Conservation (phyloP, 2,888 invertebrate genomes). For the Gastracanthus pulcherrimus region DNA sequence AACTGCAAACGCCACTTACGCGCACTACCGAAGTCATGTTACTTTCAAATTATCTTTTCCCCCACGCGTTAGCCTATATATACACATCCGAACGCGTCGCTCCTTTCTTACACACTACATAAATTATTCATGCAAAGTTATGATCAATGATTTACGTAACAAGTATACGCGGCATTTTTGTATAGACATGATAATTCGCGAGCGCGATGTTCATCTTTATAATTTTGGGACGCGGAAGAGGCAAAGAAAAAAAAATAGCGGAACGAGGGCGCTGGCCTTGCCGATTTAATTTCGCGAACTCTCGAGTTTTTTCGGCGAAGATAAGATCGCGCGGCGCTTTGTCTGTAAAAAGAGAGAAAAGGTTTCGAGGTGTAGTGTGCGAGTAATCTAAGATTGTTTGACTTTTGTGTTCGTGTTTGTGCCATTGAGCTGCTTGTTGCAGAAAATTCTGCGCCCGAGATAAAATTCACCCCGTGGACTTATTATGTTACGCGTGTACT, state of each 20-base stretch:
- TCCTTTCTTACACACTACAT: neutral
- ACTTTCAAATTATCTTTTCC: too few relatives aligned
- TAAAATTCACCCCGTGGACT: slow-evolving; percentile 1
- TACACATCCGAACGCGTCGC: too few relatives aligned
- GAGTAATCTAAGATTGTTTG: slow-evolving; percentile 37
- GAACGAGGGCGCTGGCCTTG: neutral
- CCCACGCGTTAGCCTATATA: too few relatives aligned
- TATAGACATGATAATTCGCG: neutral
- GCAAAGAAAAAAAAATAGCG: too few relatives aligned
- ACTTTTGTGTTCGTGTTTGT: neutral
- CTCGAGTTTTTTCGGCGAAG: slow-evolving; percentile 1
- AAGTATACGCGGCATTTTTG: neutral
- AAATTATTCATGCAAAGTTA: neutral
- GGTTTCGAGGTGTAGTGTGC: neutral
- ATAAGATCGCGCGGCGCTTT: slow-evolving; percentile 8
- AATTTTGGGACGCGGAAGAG: too few relatives aligned
- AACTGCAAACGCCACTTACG: too few relatives aligned
- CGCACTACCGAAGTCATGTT: neutral
- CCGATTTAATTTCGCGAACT: slow-evolving; percentile 11
- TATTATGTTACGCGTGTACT: too few relatives aligned
- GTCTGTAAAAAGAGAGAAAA: neutral
- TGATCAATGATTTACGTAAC: neutral
- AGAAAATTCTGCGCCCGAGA: slow-evolving; percentile 3
- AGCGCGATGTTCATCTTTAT: too few relatives aligned
- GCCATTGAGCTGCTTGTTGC: neutral